Evolutionary conservation across 2,797 vertebrate species (phyloP).

Genomic region (Psittacula echo): DNA sequence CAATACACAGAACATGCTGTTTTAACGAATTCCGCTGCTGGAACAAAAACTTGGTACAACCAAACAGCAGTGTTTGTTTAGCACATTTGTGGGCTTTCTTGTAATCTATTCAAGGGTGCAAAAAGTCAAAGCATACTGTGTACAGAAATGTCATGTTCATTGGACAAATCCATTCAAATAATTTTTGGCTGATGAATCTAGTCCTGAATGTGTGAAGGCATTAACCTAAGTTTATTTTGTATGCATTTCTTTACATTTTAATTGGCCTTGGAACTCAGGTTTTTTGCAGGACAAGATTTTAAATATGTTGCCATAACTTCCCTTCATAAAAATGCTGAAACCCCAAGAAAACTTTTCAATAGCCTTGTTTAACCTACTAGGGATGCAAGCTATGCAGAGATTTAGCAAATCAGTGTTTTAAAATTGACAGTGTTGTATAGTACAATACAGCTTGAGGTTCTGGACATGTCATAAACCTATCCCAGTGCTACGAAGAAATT

Average conservation of each 20-base stretch:
- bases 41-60: not conserved
- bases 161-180: not conserved
- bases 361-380: not conserved
- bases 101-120: not conserved
- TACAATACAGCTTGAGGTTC: not conserved
- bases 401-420: not conserved
- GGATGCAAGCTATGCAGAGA: not conserved
- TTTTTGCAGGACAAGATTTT: not conserved
- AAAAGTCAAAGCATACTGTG: not conserved
- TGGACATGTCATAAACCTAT: not conserved
- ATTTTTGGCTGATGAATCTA: not conserved
- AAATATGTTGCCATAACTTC: not conserved
- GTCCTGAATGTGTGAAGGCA: not conserved
- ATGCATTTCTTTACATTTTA: conserved; percentile 2
- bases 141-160: not conserved
- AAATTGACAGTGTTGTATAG: not conserved
- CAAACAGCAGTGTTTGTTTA: not conserved
- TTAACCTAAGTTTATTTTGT: conserved; percentile 14
- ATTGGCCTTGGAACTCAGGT: not conserved
- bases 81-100: not conserved
- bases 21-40: conserved; percentile 25
- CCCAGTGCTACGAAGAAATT: not conserved
- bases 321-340: not conserved
- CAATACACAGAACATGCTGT: not conserved
- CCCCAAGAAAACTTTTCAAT: not conserved